phyloP scores from a whole-genome alignment of 2,113 vertebrate genomes.

The Panthera tigris region DNA sequence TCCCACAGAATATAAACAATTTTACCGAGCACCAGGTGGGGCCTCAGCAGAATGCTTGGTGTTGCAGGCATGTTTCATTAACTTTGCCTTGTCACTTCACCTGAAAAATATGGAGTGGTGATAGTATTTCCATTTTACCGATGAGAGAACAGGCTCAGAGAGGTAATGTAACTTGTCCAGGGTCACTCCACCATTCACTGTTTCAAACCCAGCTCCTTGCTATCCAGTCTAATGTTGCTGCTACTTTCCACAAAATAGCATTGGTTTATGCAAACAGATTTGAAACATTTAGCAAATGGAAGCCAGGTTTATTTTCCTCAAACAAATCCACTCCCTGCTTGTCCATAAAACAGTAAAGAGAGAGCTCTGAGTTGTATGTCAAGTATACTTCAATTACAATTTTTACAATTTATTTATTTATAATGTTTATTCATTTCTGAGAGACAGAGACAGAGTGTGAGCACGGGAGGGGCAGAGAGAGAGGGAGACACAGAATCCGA shows the following conservation, averaged over 20 bases:
- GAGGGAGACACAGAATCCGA: no score
- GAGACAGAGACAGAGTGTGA: no score
- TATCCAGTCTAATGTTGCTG: not conserved
- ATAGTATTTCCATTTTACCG: not conserved
- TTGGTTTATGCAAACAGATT: not conserved
- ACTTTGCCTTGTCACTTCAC: not conserved
- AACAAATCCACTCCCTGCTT: not conserved
- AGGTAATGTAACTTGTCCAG: not conserved
- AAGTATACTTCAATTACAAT: not conserved
- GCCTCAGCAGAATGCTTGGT: not conserved
- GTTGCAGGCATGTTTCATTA: not conserved
- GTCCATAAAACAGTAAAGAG: not conserved
- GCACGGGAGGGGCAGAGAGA: no score
- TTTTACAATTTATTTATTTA: no score
- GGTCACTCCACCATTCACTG: not conserved
- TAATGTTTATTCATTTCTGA: no score
- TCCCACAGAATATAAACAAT: not conserved
- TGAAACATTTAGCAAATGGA: not conserved
- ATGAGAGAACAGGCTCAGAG: not conserved
- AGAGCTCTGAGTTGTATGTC: not conserved
- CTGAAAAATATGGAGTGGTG: not conserved
- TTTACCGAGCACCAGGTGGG: not conserved
- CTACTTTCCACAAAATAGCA: not conserved
- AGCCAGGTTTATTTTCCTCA: not conserved
- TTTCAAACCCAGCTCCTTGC: not conserved